These are phyloP conservation scores for Cladorhizidae sp. DNA, from an alignment of 37 sponge, comb jelly and placozoan species.

Conservation along the genomic window DNA sequence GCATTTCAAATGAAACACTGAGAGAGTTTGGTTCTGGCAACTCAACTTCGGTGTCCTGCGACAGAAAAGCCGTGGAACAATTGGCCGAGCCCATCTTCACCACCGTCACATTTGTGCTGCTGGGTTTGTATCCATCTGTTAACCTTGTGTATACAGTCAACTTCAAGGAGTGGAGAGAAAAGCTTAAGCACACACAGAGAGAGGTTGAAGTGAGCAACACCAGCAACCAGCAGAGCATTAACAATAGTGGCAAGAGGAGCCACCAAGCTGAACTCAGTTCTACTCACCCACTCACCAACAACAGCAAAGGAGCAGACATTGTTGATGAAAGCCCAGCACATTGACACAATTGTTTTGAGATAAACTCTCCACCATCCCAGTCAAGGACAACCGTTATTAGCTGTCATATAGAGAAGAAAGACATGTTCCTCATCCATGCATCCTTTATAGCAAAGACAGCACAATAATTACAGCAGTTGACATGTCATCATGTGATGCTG, in stretches of 20 bases:
- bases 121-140: conserved; percentile 23
- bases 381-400: no score
- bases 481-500: no score
- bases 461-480: no score
- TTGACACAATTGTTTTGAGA: no score
- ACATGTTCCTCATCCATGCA: no score
- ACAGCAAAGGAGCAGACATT: not conserved
- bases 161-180: conserved; percentile 10
- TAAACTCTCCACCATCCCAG: no score
- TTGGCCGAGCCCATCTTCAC: conserved; percentile 9
- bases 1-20: not conserved
- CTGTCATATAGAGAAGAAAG: no score
- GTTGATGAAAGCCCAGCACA: no score
- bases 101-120: conserved; percentile 15
- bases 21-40: not conserved
- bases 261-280: not conserved
- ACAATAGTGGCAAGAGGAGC: not conserved
- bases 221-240: not conserved
- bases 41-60: not conserved
- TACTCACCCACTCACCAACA: not conserved
- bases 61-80: not conserved
- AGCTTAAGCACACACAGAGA: not conserved
- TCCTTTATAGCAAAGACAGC: no score
- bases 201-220: conserved; percentile 1
- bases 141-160: conserved; percentile 10